Conservation (phyloP, 1,140 invertebrate species). For the Wiebesia pumilae region DNA sequence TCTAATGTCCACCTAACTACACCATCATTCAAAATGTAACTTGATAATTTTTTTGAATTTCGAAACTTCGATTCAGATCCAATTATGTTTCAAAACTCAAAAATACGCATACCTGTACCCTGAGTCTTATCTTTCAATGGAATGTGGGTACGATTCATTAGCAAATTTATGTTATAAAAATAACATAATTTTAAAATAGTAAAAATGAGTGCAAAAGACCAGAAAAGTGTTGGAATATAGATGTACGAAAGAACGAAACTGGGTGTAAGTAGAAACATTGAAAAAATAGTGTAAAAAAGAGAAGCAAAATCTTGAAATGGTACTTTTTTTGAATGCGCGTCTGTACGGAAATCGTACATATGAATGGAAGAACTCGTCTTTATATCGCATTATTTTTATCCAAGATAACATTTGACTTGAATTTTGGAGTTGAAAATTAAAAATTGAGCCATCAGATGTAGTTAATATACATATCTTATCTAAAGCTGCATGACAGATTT, state of each 20-base stretch:
- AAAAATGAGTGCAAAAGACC: conserved; percentile 18
- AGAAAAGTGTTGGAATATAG: background rate
- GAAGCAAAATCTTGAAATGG: conserved; percentile 21
- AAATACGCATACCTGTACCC: background rate
- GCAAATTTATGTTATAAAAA: background rate
- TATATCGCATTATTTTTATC: background rate
- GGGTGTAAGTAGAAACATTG: background rate
- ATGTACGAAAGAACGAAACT: background rate
- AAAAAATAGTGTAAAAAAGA: background rate
- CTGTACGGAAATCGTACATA: conserved; percentile 39
- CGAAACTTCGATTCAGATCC: background rate
- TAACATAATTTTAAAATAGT: background rate
- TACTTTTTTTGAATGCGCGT: conserved; percentile 23
- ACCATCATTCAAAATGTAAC: background rate
- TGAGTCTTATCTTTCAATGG: conserved; percentile 13
- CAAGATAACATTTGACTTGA: conserved; percentile 8
- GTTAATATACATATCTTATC: background rate
- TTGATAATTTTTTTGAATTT: background rate
- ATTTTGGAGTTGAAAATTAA: too few relatives aligned
- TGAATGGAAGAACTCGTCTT: conserved; percentile 8
- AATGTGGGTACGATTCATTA: conserved; percentile 33
- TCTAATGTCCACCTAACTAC: background rate
- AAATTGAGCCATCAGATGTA: background rate
- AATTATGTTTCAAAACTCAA: background rate
- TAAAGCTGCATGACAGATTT: background rate